Conservation (phyloP, 2,888 invertebrate genomes). For the Mythimna loreyi region DNA sequence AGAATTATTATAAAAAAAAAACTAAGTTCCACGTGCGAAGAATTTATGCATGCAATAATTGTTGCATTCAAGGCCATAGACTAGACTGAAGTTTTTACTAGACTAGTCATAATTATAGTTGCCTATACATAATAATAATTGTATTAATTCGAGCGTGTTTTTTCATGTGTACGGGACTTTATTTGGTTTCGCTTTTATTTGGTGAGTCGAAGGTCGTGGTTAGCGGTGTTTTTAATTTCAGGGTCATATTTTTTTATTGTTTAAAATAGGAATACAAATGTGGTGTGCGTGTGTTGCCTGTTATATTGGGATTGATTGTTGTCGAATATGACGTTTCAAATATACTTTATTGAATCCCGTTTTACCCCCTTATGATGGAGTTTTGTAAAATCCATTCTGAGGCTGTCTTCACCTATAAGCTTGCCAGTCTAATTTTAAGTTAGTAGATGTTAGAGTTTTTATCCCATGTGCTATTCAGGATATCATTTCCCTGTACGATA, state of each 20-base stretch:
- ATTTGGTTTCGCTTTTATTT: slow-evolving; percentile 27
- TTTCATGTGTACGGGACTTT: slow-evolving; percentile 29
- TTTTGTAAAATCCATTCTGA: too few species aligned
- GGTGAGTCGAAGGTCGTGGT: slow-evolving; percentile 16
- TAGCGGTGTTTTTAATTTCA: slow-evolving; percentile 32
- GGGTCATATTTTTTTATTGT: slow-evolving; percentile 5
- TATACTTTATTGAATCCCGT: neutral
- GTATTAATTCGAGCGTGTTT: slow-evolving; percentile 25
- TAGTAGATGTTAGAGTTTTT: too few species aligned
- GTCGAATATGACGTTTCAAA: neutral
- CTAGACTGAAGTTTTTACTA: slow-evolving; percentile 54
- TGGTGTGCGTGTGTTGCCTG: neutral
- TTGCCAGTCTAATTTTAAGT: too few species aligned
- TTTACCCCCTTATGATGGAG: too few species aligned
- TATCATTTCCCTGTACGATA: too few species aligned
- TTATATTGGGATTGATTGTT: neutral
- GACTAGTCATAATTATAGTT: slow-evolving; percentile 36
- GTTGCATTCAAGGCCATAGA: slow-evolving; percentile 49
- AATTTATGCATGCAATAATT: slow-evolving; percentile 48
- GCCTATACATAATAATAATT: slow-evolving; percentile 30
- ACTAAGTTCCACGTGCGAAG: slow-evolving; percentile 22
- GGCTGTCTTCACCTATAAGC: too few species aligned
- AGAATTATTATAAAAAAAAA: slow-evolving; percentile 25
- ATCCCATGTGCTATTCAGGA: too few species aligned
- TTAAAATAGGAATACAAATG: neutral